These are phyloP conservation scores for Columba janthina DNA, from an alignment of 2,113 vertebrate species.

Conservation along the genomic window DNA sequence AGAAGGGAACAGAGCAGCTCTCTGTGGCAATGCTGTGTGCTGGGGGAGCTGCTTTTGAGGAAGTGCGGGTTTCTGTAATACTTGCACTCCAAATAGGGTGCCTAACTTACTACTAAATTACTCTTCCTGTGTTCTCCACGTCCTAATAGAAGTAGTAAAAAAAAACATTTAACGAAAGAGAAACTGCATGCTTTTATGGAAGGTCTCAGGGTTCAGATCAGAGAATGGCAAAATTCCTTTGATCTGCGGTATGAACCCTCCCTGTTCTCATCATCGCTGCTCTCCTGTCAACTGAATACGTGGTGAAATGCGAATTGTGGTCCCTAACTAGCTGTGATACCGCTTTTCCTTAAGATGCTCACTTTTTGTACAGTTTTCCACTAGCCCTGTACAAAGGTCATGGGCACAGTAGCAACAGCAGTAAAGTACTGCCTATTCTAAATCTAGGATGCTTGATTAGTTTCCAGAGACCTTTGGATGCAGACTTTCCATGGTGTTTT, in stretches of 20 bases:
- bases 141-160: background rate
- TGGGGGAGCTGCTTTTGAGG: background rate
- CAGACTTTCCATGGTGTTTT: background rate
- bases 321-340: background rate
- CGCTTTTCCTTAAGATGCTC: background rate
- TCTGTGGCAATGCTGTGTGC: background rate
- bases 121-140: background rate
- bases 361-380: background rate
- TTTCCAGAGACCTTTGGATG: background rate
- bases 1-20: background rate
- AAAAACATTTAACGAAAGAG: background rate
- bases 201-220: background rate
- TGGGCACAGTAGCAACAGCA: background rate
- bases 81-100: background rate
- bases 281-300: background rate
- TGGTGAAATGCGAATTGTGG: background rate
- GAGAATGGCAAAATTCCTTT: background rate
- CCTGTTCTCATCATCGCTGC: background rate
- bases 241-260: background rate
- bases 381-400: background rate
- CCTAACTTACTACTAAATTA: background rate
- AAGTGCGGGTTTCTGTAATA: background rate
- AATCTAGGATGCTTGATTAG: background rate
- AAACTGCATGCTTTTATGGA: background rate
- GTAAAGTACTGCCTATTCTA: background rate